Percentiles rank a stretch among this genome's conserved stretches.
These are phyloP conservation scores for Sipha flava DNA, from an alignment of 1,140 invertebrate species.

Conservation along the genomic window DNA sequence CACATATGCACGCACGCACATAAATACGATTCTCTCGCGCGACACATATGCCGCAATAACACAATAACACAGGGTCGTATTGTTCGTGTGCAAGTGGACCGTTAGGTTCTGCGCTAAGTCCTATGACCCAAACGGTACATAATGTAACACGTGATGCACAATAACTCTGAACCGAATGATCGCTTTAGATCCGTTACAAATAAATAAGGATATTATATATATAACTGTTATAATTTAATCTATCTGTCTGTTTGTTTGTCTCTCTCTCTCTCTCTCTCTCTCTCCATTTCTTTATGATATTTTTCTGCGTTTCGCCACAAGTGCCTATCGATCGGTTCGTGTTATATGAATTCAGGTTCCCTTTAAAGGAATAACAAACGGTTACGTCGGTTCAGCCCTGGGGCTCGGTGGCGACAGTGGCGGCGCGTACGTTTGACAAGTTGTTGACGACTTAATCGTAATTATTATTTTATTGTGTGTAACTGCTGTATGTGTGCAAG, in stretches of 20 bases:
- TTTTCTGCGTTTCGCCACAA: background rate
- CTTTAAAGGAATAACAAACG: constrained; percentile 23
- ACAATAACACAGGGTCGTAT: background rate
- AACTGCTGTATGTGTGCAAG: background rate
- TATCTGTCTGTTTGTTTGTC: no score
- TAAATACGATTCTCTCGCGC: background rate
- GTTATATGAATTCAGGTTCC: background rate
- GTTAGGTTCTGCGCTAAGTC: background rate
- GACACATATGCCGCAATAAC: background rate
- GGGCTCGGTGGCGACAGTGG: background rate
- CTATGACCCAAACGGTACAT: background rate
- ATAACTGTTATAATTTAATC: background rate
- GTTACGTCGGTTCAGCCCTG: background rate
- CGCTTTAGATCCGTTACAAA: background rate
- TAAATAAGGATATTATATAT: background rate
- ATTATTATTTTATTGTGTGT: background rate
- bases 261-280: background rate
- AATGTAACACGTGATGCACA: no score
- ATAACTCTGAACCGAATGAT: no score
- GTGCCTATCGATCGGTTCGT: background rate
- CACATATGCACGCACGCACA: background rate
- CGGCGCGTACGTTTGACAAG: background rate
- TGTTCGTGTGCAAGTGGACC: background rate
- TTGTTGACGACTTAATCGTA: constrained; percentile 30
- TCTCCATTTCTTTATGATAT: background rate